Percentiles rank a stretch among this genome's conserved stretches.
phyloP scores from a whole-genome alignment of 2,113 vertebrate genomes.

The Stegostoma tigrinum region DNA sequence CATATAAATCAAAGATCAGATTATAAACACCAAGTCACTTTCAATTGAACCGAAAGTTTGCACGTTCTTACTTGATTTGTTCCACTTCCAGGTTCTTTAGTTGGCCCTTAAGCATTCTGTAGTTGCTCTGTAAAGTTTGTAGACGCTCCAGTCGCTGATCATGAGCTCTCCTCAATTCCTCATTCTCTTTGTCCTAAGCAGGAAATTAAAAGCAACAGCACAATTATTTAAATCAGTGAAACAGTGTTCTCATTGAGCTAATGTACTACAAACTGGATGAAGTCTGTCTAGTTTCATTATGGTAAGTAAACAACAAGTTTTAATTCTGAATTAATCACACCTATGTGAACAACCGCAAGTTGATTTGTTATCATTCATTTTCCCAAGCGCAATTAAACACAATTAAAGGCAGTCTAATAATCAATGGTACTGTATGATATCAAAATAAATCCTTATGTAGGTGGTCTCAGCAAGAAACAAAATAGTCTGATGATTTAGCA shows the following conservation, averaged over 20 bases:
- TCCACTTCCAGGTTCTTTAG: constrained; percentile 71
- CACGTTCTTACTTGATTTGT: constrained; percentile 60
- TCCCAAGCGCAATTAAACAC: neutral
- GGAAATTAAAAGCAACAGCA: constrained; percentile 49
- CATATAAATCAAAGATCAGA: neutral
- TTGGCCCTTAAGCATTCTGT: constrained; percentile 73
- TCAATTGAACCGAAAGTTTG: constrained; percentile 7
- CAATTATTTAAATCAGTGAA: neutral
- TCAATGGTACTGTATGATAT: neutral
- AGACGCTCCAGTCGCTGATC: constrained; percentile 67
- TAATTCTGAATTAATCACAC: neutral
- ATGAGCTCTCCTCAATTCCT: constrained; percentile 71
- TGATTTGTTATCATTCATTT: constrained; percentile 16
- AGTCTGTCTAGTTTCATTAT: neutral
- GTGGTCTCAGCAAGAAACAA: neutral
- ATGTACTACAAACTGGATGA: neutral
- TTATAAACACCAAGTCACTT: neutral
- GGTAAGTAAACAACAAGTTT: constrained; percentile 39
- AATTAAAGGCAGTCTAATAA: neutral
- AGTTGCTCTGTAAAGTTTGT: constrained; percentile 76
- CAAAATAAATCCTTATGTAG: neutral
- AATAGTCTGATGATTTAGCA: neutral
- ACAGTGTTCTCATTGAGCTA: neutral
- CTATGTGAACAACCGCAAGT: neutral
- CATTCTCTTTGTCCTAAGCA: constrained; percentile 67